Evolutionary conservation across 2,797 vertebrate species (phyloP).

Genomic region (Distichodus sexfasciatus): DNA sequence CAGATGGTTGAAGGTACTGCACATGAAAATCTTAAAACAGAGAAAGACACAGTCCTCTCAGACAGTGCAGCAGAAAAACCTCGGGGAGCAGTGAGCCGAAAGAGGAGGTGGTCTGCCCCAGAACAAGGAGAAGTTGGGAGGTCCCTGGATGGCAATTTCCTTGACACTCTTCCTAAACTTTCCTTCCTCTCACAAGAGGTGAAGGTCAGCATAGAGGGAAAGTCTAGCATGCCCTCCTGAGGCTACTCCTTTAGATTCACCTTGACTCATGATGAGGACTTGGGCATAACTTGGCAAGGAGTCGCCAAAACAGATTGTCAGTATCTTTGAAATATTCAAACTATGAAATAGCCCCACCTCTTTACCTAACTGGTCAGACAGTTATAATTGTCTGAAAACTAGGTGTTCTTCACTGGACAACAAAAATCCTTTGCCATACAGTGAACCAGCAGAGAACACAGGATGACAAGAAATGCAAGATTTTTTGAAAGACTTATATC

Average conservation of each 20-base stretch:
- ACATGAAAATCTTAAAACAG: slow-evolving; percentile 17
- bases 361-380: neutral
- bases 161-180: slow-evolving; percentile 92
- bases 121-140: slow-evolving; percentile 91
- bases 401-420: slow-evolving; percentile 27
- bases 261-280: neutral
- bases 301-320: neutral
- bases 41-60: slow-evolving; percentile 17
- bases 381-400: slow-evolving; percentile 3
- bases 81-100: slow-evolving; percentile 74
- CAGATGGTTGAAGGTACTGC: neutral
- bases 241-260: slow-evolving; percentile 51
- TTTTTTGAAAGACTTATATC: slow-evolving; percentile 56
- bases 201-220: slow-evolving; percentile 98
- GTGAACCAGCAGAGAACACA: slow-evolving; percentile 57
- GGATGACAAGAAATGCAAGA: slow-evolving; percentile 71
- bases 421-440: slow-evolving; percentile 9
- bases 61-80: slow-evolving; percentile 24
- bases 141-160: slow-evolving; percentile 85
- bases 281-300: neutral
- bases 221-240: slow-evolving; percentile 91
- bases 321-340: slow-evolving; percentile 1
- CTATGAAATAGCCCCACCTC: neutral
- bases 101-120: slow-evolving; percentile 98
- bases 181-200: slow-evolving; percentile 98